These are phyloP conservation scores for Ceyx cyanopectus DNA, from an alignment of 2,113 vertebrate species.

Conservation along the genomic window DNA sequence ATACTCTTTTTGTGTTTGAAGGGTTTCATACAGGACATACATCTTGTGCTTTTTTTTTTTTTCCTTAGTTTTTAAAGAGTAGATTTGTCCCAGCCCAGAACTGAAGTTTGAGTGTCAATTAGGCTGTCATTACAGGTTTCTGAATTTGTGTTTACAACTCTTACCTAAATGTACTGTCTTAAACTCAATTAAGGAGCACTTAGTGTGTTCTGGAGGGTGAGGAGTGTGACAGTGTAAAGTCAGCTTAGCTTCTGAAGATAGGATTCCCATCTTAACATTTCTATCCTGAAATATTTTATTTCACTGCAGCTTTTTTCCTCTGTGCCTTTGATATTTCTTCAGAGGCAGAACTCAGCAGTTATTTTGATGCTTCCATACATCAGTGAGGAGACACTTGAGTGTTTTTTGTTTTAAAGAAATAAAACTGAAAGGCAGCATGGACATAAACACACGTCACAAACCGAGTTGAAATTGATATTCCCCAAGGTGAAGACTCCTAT, in stretches of 20 bases:
- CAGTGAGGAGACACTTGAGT: neutral
- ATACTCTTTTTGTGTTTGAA: slow-evolving; percentile 18
- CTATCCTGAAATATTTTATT: neutral
- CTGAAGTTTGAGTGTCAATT: neutral
- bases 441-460: neutral
- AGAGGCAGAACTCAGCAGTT: neutral
- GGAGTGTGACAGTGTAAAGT: neutral
- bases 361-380: neutral
- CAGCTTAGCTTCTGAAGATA: neutral
- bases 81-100: neutral
- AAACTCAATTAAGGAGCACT: neutral
- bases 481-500: neutral
- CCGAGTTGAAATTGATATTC: neutral
- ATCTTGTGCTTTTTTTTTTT: neutral
- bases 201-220: neutral
- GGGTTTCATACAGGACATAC: neutral
- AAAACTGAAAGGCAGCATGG: neutral
- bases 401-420: neutral
- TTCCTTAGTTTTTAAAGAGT: neutral
- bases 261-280: neutral
- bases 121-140: neutral
- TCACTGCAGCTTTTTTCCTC: neutral
- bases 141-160: neutral
- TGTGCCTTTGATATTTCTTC: neutral
- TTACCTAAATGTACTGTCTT: neutral